Evolutionary conservation across 2,888 invertebrate species (phyloP).

Genomic region (Amphiduros pacificus): DNA sequence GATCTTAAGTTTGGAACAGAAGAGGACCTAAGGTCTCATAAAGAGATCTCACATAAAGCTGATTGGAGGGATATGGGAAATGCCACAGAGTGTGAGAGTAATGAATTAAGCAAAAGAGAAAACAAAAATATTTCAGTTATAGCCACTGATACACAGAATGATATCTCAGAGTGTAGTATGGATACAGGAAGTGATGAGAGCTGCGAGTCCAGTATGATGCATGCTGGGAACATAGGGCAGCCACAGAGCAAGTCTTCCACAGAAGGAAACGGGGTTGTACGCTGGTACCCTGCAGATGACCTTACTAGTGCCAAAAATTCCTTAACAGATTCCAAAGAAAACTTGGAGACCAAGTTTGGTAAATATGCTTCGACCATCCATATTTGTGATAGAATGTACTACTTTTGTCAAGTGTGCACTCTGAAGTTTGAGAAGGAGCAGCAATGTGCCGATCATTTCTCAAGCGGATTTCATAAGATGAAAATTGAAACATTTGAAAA

Average conservation of each 20-base stretch:
- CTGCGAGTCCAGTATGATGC: too few relatives aligned
- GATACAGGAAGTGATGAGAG: too few relatives aligned
- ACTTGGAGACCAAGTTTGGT: background rate
- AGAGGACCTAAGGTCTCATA: conserved; percentile 38
- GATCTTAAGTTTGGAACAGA: conserved; percentile 37
- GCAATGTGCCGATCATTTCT: background rate
- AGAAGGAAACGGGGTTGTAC: too few relatives aligned
- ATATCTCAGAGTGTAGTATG: too few relatives aligned
- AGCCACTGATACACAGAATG: too few relatives aligned
- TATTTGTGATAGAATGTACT: background rate
- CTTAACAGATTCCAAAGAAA: background rate
- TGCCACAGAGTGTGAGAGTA: too few relatives aligned
- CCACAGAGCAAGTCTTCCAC: too few relatives aligned
- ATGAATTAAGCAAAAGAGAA: too few relatives aligned
- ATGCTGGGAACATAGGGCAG: too few relatives aligned
- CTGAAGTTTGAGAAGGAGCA: background rate
- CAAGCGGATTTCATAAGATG: background rate
- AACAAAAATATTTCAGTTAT: too few relatives aligned
- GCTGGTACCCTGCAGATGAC: background rate
- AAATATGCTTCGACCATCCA: background rate
- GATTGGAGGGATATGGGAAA: too few relatives aligned
- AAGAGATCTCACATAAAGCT: conserved; percentile 30
- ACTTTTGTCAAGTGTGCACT: background rate
- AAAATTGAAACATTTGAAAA: too few relatives aligned
- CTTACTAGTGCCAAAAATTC: background rate